A percentile compares a stretch with the other conserved stretches of the same genome.
These are phyloP conservation scores for Poicephalus meyeri DNA, from an alignment of 2,113 vertebrate genomes.

Conservation along the genomic window DNA sequence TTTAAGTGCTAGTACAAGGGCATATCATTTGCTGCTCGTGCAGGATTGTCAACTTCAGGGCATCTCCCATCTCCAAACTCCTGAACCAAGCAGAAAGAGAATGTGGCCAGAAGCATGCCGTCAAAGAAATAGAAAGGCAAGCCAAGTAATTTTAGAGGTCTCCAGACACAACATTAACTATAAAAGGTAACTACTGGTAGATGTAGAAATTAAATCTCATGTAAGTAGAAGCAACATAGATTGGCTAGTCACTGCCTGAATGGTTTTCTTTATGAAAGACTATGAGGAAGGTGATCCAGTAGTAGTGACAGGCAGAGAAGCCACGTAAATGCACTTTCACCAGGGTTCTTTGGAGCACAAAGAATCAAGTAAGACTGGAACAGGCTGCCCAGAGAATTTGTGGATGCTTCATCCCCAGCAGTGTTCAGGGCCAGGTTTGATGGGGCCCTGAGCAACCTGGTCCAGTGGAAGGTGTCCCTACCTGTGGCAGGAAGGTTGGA, in stretches of 20 bases:
- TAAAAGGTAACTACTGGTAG: neutral
- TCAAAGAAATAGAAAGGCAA: neutral
- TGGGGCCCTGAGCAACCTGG: neutral
- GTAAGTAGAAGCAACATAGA: neutral
- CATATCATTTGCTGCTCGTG: rapidly evolving
- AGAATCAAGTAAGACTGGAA: neutral
- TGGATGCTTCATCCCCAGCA: neutral
- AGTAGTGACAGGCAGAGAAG: neutral
- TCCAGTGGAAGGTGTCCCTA: neutral
- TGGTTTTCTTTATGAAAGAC: neutral
- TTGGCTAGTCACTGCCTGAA: neutral
- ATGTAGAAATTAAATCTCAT: neutral
- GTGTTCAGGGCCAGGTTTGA: neutral
- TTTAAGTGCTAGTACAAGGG: neutral
- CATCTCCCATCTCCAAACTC: neutral
- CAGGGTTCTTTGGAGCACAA: neutral
- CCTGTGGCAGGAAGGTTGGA: neutral
- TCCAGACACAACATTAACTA: neutral
- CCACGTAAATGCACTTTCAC: neutral
- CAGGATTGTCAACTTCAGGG: neutral
- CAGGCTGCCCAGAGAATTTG: neutral
- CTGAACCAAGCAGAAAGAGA: neutral
- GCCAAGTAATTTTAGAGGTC: neutral
- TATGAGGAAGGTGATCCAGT: neutral
- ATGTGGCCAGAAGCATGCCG: neutral